phyloP scores from a whole-genome alignment of 2,888 invertebrate genomes.

The Perithous albicinctus region DNA sequence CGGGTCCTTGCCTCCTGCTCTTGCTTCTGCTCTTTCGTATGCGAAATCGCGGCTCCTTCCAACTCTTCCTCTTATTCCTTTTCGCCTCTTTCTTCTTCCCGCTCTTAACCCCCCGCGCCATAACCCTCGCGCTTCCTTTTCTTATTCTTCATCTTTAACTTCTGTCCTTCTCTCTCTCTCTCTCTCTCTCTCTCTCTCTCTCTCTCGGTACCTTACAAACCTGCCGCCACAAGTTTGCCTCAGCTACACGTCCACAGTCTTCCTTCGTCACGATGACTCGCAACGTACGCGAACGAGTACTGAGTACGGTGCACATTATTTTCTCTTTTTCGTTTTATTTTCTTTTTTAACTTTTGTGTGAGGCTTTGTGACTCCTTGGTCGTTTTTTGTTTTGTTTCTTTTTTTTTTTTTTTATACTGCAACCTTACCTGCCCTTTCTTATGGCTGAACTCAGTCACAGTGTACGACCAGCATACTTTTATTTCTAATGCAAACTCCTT shows the following conservation, averaged over 20 bases:
- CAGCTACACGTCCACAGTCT: conserved; percentile 38
- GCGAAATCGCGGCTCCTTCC: conserved; percentile 72
- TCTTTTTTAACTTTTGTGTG: conserved; percentile 21
- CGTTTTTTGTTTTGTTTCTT: no score
- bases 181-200: conserved; percentile 54
- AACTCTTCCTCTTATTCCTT: conserved; percentile 25
- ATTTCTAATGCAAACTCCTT: not conserved
- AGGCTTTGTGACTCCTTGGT: conserved; percentile 15
- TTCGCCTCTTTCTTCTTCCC: conserved; percentile 47
- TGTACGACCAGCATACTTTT: not conserved
- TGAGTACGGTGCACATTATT: conserved; percentile 50
- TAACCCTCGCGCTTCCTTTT: conserved; percentile 51
- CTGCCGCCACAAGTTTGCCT: conserved; percentile 56
- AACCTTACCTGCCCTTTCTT: conserved; percentile 31
- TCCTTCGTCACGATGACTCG: conserved; percentile 66
- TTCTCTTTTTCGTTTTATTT: conserved; percentile 33
- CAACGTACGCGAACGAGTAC: conserved; percentile 34
- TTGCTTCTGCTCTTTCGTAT: conserved; percentile 76
- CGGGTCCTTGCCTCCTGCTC: conserved; percentile 79
- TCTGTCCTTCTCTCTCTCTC: conserved; percentile 51
- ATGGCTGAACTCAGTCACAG: not conserved
- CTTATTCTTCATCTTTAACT: conserved; percentile 52
- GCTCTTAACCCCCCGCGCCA: conserved; percentile 34
- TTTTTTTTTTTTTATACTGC: conserved; percentile 40
- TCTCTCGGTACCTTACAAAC: conserved; percentile 57